Conservation (phyloP, 2,888 invertebrate genomes). For the Folsomia manolachei region DNA sequence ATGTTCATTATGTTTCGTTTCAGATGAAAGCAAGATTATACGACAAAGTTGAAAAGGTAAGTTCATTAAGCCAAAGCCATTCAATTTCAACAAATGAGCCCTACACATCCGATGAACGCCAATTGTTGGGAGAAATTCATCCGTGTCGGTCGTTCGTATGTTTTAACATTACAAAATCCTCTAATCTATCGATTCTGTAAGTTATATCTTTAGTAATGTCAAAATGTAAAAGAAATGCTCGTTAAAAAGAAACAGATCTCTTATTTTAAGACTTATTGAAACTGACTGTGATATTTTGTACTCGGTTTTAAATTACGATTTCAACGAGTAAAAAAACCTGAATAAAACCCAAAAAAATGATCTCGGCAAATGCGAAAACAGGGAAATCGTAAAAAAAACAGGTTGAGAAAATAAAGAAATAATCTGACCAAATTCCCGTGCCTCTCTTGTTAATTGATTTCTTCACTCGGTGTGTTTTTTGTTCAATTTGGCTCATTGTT, state of each 20-base stretch:
- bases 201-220: too few relatives aligned
- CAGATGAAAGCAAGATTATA: slow-evolving; percentile 97
- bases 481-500: background rate
- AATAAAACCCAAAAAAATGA: background rate
- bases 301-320: background rate
- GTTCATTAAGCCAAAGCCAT: slow-evolving; percentile 52
- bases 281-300: slow-evolving; percentile 16
- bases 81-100: slow-evolving; percentile 7
- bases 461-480: slow-evolving; percentile 5
- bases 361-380: background rate
- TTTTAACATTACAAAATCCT: background rate
- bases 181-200: background rate
- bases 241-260: background rate
- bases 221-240: too few relatives aligned
- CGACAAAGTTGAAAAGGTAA: slow-evolving; percentile 98
- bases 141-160: background rate
- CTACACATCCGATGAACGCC: background rate
- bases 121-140: background rate
- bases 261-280: slow-evolving; percentile 12
- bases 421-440: background rate
- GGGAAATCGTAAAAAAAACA: background rate
- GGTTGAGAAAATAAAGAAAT: background rate
- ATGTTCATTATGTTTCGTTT: slow-evolving; percentile 55
- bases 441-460: slow-evolving; percentile 6
- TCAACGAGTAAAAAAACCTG: background rate